A percentile compares a stretch with the other conserved stretches of the same genome.
Evolutionary conservation across 2,797 vertebrate genomes (phyloP).

Genomic region (Parotocinclus haroldoi): DNA sequence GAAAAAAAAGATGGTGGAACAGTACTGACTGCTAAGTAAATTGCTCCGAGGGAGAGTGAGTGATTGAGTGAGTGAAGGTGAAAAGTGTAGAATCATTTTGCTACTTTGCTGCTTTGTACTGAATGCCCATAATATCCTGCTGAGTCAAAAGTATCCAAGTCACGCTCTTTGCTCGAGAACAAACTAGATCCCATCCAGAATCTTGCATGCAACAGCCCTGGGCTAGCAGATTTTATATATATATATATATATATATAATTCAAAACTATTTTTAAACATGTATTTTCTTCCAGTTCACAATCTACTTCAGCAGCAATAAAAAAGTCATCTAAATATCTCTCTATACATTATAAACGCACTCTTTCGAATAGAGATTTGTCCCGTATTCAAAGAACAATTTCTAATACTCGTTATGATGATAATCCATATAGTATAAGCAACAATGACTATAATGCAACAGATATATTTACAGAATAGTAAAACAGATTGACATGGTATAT

Average conservation of each 20-base stretch:
- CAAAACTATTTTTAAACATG: constrained; percentile 55
- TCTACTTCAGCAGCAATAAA: constrained; percentile 69
- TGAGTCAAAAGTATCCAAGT: constrained; percentile 5
- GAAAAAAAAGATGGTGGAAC: constrained; percentile 4
- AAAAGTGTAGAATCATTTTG: constrained; percentile 53
- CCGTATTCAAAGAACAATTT: constrained; percentile 65
- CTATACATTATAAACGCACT: constrained; percentile 58
- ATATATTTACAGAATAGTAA: constrained; percentile 69
- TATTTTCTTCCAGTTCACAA: constrained; percentile 35
- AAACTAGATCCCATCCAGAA: constrained; percentile 48
- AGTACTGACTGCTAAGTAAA: constrained; percentile 20
- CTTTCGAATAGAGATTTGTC: constrained; percentile 61
- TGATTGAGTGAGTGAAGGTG: too few species aligned
- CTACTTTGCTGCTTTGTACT: constrained; percentile 73
- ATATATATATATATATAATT: too few species aligned
- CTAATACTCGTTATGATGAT: constrained; percentile 61
- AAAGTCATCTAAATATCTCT: constrained; percentile 55
- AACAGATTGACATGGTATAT: constrained; percentile 60
- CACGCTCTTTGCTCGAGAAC: constrained; percentile 7
- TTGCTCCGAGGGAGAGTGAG: constrained; percentile 26
- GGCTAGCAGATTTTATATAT: constrained; percentile 58
- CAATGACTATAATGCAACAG: constrained; percentile 66
- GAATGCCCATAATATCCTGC: constrained; percentile 42
- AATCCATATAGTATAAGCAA: constrained; percentile 73
- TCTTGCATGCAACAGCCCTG: constrained; percentile 49